Base-by-base conservation (phyloP, 2,888 invertebrate genomes). In the Polydrusus cervinus region DNA sequence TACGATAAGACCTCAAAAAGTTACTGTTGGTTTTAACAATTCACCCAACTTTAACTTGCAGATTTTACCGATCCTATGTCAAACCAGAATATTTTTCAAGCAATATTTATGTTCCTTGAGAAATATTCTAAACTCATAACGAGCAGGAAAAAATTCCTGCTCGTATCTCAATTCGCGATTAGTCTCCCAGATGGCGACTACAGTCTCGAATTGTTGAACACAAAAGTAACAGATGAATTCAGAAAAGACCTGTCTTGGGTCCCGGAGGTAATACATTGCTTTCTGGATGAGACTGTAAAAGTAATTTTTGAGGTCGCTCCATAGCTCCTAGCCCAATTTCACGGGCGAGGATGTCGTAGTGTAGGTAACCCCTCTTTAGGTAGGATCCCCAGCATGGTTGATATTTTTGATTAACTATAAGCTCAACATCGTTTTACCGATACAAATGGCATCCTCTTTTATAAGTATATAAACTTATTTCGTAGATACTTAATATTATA, bases 271-370 rank as follows among this genome's bases (percentile, higher is more conserved):
- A 62, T 40, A 85, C 84, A 86, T 85, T 86, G 86, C 85, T 87
- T 87, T 87, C 87, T 87, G 87, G 87, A 87, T 87, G 87, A 87
- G 87, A 87, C 87, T 87, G 87, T 87, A 86, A 67, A 76, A 87
- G 87, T 87, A 87, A 87, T 87, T 87, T 87, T 87, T 87, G 87
- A 87, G 87, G 87, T 87, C 87, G 81, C 84, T 87, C 85, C 86
- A 84, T 85, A 82, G 83, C 81, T 82, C 83, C 81, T 79, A 79
- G 78, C 64, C 74, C 73, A 66, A 64, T 78, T 71, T 51, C 25
- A 67, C 53, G 71, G 71, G 74, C 70, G 78, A 77, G 83, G 85
- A 83, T 9, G 34, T 80, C 80, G 83, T 86, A 86, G 86, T 83
- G 84, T 87, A 86, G 86, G 83, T 80, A 83, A 83, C 67, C 86